These are phyloP conservation scores for Lepetodrilus schrolli DNA, from an alignment of 2,888 invertebrate species.

Conservation along the genomic window DNA sequence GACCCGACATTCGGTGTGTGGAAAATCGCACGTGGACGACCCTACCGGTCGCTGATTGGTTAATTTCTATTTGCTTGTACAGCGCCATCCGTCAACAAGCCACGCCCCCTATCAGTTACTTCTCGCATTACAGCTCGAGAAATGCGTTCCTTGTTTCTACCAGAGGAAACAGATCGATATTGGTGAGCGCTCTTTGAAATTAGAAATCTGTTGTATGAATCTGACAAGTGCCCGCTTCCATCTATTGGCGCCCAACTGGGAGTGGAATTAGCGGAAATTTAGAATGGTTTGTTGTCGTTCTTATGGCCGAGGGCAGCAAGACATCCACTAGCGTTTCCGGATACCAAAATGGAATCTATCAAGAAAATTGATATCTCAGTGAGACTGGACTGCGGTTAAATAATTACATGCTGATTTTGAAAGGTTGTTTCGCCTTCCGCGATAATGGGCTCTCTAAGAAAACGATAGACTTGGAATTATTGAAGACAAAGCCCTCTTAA, in stretches of 20 bases:
- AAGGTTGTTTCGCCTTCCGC: slow-evolving; percentile 21
- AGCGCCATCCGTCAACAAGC: slow-evolving; percentile 23
- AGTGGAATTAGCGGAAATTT: slow-evolving; percentile 27
- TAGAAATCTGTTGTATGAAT: slow-evolving; percentile 24
- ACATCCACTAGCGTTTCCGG: slow-evolving; percentile 19
- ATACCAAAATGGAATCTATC: slow-evolving; percentile 23
- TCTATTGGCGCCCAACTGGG: slow-evolving; percentile 19
- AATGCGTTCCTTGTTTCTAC: background rate
- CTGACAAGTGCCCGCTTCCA: slow-evolving; percentile 24
- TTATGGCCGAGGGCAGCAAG: slow-evolving; percentile 11
- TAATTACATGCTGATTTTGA: slow-evolving; percentile 26
- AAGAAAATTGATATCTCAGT: slow-evolving; percentile 17
- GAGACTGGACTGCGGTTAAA: slow-evolving; percentile 22
- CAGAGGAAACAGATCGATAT: slow-evolving; percentile 16
- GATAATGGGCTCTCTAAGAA: slow-evolving; percentile 24
- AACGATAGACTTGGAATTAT: slow-evolving; percentile 10
- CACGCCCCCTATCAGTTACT: slow-evolving; percentile 15
- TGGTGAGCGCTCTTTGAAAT: slow-evolving; percentile 24
- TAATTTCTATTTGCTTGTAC: slow-evolving; percentile 26
- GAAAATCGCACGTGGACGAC: slow-evolving; percentile 34
- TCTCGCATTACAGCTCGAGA: background rate
- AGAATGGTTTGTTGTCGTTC: slow-evolving; percentile 25
- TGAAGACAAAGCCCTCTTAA: slow-evolving; percentile 24
- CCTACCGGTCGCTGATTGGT: slow-evolving; percentile 34
- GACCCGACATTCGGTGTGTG: slow-evolving; percentile 21